Evolutionary conservation across 2,888 invertebrate genomes (phyloP), one percentile per base, ranked within the genome.

Genomic region (Tetropium fuscum): DNA sequence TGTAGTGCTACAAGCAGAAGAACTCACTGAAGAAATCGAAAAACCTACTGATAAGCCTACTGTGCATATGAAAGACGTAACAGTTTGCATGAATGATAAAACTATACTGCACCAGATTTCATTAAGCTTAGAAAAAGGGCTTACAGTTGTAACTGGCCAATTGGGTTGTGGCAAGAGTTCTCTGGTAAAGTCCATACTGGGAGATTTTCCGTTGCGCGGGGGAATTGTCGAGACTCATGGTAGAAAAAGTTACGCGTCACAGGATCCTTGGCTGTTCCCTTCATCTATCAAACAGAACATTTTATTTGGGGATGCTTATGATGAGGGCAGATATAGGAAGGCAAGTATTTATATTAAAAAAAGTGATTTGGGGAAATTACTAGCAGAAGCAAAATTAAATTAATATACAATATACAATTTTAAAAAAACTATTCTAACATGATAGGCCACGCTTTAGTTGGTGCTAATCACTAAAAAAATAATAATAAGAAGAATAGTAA

Each of bases 101-200:
- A 43, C 68, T 74, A 11, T 85, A 0, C 68, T 87, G 4, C 75
- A 77, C 45, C 74, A 83, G 49, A 70, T 86, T 7, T 81, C 79
- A 5, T 60, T 85, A 19, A 74, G 76, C 19, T 71, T 86, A 0
- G 81, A 83, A 5, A 56, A 63, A 0, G 75, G 83, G 32, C 66
- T 86, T 5, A 79, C 83, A 20, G 85, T 86, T 16, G 75, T 90
- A 8, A 85, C 89, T 32, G 90, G 90, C 6, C 83, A 85, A 1
- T 87, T 90, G n/a, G 78, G 77, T 4, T 72, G 74, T 48, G 77
- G 78, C 5, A 78, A 78, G 58, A 74, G 70, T 19, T 66, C 71
- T 1, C 53, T 78, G 4, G 54, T 78, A 10, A 75, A 77, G 63
- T 60, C 70, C 1, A 70, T 78, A 18, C 54, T 77, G 10, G 65